A percentile compares a stretch with the other conserved stretches of the same genome.
phyloP scores from a whole-genome alignment of 2,797 vertebrate species.

The Sphenopsis melanotis region DNA sequence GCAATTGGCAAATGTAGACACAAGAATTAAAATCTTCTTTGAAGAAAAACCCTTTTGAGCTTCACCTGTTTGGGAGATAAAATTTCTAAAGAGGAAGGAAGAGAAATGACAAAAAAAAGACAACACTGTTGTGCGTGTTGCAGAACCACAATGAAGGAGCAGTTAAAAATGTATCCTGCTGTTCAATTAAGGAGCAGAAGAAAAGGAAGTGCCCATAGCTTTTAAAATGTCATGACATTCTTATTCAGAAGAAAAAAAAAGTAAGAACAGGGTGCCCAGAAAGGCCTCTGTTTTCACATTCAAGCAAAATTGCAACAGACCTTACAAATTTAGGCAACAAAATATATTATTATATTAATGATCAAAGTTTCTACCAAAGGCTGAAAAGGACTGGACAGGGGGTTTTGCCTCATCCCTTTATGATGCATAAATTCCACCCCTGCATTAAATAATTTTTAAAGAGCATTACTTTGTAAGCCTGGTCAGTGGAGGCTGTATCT shows the following conservation, averaged over 20 bases:
- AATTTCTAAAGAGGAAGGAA: background rate
- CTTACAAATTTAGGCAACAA: background rate
- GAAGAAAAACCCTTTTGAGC: background rate
- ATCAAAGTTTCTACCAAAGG: background rate
- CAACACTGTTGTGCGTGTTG: background rate
- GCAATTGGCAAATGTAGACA: background rate
- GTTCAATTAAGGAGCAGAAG: background rate
- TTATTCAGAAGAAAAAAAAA: background rate
- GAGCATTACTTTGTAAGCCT: constrained; percentile 1
- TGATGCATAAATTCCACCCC: background rate
- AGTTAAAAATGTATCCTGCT: background rate
- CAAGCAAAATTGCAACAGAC: background rate
- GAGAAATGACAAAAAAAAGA: background rate
- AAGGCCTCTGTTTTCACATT: background rate
- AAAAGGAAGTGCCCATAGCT: background rate
- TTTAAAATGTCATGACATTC: background rate
- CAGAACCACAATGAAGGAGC: background rate
- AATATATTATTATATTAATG: background rate
- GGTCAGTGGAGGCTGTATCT: background rate
- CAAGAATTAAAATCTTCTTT: background rate
- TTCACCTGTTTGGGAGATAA: background rate
- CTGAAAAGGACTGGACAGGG: background rate
- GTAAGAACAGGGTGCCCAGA: background rate
- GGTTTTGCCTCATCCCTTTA: background rate
- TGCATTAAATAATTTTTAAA: background rate